phyloP scores from a whole-genome alignment of 2,113 vertebrate species.

The Chloropsis cyanopogon region DNA sequence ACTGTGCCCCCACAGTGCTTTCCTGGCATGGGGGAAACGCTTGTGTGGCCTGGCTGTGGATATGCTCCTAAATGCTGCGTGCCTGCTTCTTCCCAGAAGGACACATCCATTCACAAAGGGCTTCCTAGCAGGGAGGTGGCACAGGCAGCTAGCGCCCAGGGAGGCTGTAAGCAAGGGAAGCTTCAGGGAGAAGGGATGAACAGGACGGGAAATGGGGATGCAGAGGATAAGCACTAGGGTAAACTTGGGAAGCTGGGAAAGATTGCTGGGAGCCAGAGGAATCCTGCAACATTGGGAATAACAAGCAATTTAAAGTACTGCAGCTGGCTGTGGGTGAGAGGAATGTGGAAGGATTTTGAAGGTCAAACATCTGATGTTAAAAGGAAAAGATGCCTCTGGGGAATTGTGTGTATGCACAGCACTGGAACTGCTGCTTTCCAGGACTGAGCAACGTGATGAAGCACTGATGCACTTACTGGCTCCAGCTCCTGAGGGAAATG shows the following conservation, averaged over 20 bases:
- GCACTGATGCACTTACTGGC: background rate
- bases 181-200: background rate
- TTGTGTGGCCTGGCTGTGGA: background rate
- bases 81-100: background rate
- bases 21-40: background rate
- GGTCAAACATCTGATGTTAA: background rate
- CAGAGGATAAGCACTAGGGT: background rate
- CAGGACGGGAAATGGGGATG: background rate
- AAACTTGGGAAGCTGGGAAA: background rate
- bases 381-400: background rate
- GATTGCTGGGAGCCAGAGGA: background rate
- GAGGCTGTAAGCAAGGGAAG: background rate
- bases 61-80: background rate
- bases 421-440: background rate
- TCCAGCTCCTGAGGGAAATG: background rate
- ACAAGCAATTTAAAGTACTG: background rate
- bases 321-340: background rate
- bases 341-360: background rate
- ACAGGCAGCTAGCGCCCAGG: background rate
- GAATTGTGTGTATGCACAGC: background rate
- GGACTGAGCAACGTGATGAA: background rate
- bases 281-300: background rate
- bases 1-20: fast-evolving
- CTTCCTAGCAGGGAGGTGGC: background rate
- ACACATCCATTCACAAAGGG: background rate